Evolutionary conservation across 2,888 invertebrate species (phyloP), one percentile per base, ranked within the genome.

Genomic region (Homarus gammarus): DNA sequence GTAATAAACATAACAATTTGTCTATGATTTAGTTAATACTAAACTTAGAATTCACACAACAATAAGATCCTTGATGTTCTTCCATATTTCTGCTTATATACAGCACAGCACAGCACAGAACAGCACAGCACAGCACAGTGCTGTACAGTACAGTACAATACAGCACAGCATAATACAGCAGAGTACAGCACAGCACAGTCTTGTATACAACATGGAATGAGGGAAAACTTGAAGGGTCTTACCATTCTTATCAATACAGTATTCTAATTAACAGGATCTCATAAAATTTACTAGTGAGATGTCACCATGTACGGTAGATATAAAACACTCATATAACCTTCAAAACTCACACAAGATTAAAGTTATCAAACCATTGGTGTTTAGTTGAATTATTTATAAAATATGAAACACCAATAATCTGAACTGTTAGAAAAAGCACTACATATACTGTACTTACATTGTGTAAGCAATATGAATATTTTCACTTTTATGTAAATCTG

Each of bases 381-480:
- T 79, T 31, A 61, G 38, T 38, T 79, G 61, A 61, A 61, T 56
- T 31, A 78, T 79, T 79, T n/a, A 79, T 61, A 79, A 82, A 82
- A 82, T 82, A 82, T 68, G 70, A 77, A 44, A 82, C 64, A 82
- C 82, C 70, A 68, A 68, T 31, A 81, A 70, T 44, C 49, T 82
- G 64, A 70, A 31, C 31, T 68, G 31, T 68, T 33, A 82, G 44
- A 70, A 82, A 70, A 68, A 82, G 61, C 36, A n/a, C 38, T 61
- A 79, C 61, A 61, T 38, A 79, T 38, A 79, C 44, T 64, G 31
- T 64, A 79, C 61, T 79, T 38, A 79, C 61, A 79, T 51, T 64
- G 31, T 64, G 22, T 22, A 64, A 64, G 31, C 22, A 64, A 64
- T 64, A 8, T 27, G 56, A 56, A 56, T 64, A 27, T 64, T 27